Percentiles rank a stretch among this genome's conserved stretches.
These are phyloP conservation scores for Eupeodes latifasciatus DNA, from an alignment of 2,888 invertebrate species.

Conservation along the genomic window DNA sequence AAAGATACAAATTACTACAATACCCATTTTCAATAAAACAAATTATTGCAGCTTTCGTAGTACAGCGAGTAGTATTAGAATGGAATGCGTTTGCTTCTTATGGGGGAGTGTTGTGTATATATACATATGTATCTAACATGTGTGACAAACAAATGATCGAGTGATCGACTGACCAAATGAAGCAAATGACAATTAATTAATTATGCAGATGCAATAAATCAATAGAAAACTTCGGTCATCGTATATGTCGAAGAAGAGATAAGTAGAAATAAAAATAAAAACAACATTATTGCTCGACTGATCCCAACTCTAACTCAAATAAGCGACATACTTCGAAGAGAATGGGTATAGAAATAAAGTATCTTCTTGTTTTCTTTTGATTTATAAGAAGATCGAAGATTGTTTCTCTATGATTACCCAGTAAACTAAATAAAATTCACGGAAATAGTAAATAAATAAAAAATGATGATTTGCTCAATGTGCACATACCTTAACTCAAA, in stretches of 20 bases:
- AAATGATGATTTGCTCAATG: constrained; percentile 2
- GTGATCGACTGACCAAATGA: constrained; percentile 58
- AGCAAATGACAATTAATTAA: constrained; percentile 53
- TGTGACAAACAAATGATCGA: constrained; percentile 58
- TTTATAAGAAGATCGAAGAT: constrained; percentile 21
- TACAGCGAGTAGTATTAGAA: neutral
- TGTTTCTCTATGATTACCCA: constrained; percentile 6
- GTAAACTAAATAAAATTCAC: constrained; percentile 32
- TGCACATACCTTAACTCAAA: neutral
- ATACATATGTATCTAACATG: neutral
- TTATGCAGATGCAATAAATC: constrained; percentile 69
- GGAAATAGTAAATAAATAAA: constrained; percentile 24
- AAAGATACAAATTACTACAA: neutral
- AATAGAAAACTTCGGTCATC: constrained; percentile 30
- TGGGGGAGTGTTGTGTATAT: neutral
- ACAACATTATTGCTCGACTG: neutral
- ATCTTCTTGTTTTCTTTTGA: neutral
- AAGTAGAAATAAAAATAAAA: constrained; percentile 2
- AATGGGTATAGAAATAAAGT: neutral
- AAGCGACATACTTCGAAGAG: constrained; percentile 1
- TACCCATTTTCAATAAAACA: neutral
- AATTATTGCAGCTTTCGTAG: neutral
- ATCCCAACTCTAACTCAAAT: neutral
- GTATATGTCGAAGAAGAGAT: constrained; percentile 28
- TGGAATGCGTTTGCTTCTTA: constrained; percentile 4